Evolutionary conservation across 2,797 vertebrate genomes (phyloP).

Genomic region (Eleutherodactylus coqui): DNA sequence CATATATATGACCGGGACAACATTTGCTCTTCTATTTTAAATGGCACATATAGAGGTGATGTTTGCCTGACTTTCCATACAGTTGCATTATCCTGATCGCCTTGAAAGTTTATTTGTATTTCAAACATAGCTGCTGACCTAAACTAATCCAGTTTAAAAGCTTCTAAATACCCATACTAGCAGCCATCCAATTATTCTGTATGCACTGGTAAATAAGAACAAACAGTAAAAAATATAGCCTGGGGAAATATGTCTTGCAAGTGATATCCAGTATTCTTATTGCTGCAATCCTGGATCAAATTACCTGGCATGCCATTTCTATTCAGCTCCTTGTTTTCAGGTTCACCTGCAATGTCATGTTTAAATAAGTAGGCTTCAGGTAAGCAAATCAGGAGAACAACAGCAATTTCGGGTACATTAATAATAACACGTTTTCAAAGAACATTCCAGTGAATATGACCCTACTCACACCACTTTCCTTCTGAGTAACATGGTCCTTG

Average conservation of each 20-base stretch:
- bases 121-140: constrained; percentile 22
- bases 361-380: constrained; percentile 69
- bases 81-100: not conserved
- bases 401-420: constrained; percentile 79
- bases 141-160: constrained; percentile 46
- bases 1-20: not conserved
- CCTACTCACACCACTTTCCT: constrained; percentile 80
- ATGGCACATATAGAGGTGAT: not conserved
- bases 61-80: constrained; percentile 9
- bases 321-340: constrained; percentile 65
- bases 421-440: constrained; percentile 79
- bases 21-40: not conserved
- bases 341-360: constrained; percentile 65
- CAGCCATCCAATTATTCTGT: constrained; percentile 14
- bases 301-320: constrained; percentile 63
- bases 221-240: constrained; percentile 58
- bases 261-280: constrained; percentile 61
- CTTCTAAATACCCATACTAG: constrained; percentile 41
- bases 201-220: constrained; percentile 56
- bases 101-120: not conserved
- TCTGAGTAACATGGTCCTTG: constrained; percentile 83
- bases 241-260: constrained; percentile 59
- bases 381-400: constrained; percentile 75
- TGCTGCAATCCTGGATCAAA: constrained; percentile 21
- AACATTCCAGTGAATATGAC: constrained; percentile 77